Percentiles rank a stretch among this genome's conserved stretches.
phyloP scores from a whole-genome alignment of 2,113 vertebrate species.

The Bostrychus sinensis region DNA sequence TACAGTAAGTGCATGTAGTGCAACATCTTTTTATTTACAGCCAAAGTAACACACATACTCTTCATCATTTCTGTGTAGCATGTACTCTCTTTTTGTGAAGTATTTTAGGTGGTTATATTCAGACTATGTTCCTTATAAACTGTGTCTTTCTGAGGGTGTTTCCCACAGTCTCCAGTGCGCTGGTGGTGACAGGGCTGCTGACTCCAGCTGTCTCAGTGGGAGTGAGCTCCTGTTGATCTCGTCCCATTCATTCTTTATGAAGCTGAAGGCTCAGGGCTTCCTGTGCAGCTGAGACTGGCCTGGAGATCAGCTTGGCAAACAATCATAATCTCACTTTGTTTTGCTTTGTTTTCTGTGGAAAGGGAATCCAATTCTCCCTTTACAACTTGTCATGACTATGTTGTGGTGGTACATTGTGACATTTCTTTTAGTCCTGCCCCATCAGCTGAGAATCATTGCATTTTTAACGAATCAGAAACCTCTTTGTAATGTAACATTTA shows the following conservation, averaged over 20 bases:
- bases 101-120: background rate
- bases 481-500: no score
- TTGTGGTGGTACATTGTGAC: no score
- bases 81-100: no score
- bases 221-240: conserved; percentile 29
- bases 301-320: background rate
- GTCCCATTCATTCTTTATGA: conserved; percentile 57
- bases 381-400: no score
- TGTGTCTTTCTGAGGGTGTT: conserved; percentile 22
- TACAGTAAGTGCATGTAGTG: conserved; percentile 28
- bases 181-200: conserved; percentile 9
- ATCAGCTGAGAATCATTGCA: no score
- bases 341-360: background rate
- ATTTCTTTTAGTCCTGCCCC: no score
- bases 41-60: background rate
- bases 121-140: conserved; percentile 8
- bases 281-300: conserved; percentile 21
- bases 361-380: background rate
- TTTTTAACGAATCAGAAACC: no score
- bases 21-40: background rate
- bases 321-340: background rate
- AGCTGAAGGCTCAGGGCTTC: conserved; percentile 27
- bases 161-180: conserved; percentile 16
- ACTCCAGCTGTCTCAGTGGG: conserved; percentile 36
- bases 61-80: no score